Evolutionary conservation across 2,888 invertebrate genomes (phyloP), one percentile per base, ranked within the genome.

Genomic region (Ectemnius lituratus): DNA sequence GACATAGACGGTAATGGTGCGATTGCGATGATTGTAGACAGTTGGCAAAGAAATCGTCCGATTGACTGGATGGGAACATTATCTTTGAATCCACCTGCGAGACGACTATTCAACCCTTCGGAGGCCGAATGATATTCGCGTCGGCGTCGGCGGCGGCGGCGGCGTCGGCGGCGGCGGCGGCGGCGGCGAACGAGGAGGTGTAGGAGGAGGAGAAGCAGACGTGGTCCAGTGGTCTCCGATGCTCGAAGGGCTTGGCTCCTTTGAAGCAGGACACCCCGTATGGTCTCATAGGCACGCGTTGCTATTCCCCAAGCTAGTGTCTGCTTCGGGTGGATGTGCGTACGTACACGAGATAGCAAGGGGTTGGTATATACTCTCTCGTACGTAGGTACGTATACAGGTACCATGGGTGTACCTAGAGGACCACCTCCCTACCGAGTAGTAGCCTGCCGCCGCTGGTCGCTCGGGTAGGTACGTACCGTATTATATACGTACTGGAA

Each of bases 401-500:
- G 67, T 67, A 20, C 68, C 67, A 66, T 79, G 79, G 84, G 80
- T 76, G 84, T 84, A 84, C 71, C 81, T 75, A 78, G 73, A 78
- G 78, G 62, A 70, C 75, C 75, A 68, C 67, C 23, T 72, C 64
- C 57, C 68, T 67, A 63, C 72, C 72, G 73, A 73, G 78, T 76
- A 73, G 78, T 76, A 80, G 68, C 73, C 73, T 65, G 37, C 37
- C 23, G 23, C 23, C 69, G 67, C 67, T 67, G 74, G 78, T 67
- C 65, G 73, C 63, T 61, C 57, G 78, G 75, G 70, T 76, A 75
- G 77, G 73, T 75, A 76, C 73, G 80, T 70, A 80, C 70, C 80
- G 85, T 82, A 81, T 77, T 84, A 81, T 78, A 81, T 80, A 84
- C 75, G 80, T 77, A 79, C 78, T 75, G 83, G 76, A 77, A 82